Evolutionary conservation across 2,888 invertebrate genomes (phyloP), one percentile per base, ranked within the genome.

Genomic region (Napeogenes sylphis): DNA sequence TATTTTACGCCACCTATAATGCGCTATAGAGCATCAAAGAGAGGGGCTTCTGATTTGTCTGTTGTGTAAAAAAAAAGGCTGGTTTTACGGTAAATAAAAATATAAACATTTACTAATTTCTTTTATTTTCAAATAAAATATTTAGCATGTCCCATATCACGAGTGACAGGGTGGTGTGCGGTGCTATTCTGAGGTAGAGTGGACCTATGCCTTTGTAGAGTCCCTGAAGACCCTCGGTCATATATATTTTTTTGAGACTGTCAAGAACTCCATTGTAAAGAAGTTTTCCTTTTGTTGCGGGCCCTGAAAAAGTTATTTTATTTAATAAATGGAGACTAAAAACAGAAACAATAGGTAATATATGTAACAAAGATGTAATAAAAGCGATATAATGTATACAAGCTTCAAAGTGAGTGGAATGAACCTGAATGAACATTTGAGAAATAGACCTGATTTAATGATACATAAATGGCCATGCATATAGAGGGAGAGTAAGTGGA

Each of bases 171-270:
- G 96, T 93, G 0, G 95, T 95, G 75, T 96, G 96, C 0, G 96
- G 96, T 3, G 95, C 95, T 73, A 95, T 92, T 69, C 96, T 91
- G 68, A 95, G 85, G 83, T 95, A 95, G 2, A 94, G 92, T 0
- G 96, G 95, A 8, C 94, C 92, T 73, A 95, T 91, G 4, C 95
- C 96, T 83, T 96, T 96, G 80, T 96, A 96, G 45, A 96, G 91
- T 0, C 95, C 95, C 73, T 92, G 91, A 2, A 95, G 59, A 0
- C 97, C 97, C 91, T 97, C 97, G 2, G 92, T 93, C 76, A 84
- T 91, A 72, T 93, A 93, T 65, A 95, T 96, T 85, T 97, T 97
- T 2, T 86, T 71, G 42, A 95, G 91, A 75, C 97, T 97, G 81
- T 97, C 96, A 2, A 93, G 67, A 13, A 96, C 91, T 56, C 94